Evolutionary conservation across 2,797 vertebrate species (phyloP).

Genomic region (Xerus rutilus): DNA sequence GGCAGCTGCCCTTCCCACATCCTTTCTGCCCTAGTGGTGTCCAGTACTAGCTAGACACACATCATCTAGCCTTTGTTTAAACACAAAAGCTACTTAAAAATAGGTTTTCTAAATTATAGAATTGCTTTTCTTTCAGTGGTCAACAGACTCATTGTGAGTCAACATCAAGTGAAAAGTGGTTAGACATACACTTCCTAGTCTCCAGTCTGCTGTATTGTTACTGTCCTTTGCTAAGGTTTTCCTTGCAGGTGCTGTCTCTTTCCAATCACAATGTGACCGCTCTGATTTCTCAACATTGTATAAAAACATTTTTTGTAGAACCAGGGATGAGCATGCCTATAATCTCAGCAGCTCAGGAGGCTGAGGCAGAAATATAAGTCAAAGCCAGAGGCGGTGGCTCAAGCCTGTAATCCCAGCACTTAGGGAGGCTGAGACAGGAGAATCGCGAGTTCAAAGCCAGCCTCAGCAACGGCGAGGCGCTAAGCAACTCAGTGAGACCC

Average conservation of each 20-base stretch:
- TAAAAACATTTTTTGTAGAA: background rate
- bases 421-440: no score
- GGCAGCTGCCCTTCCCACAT: background rate
- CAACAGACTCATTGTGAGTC: background rate
- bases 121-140: conserved; percentile 23
- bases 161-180: background rate
- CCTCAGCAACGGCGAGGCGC: no score
- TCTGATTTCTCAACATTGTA: background rate
- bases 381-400: no score
- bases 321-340: background rate
- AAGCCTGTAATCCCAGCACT: no score
- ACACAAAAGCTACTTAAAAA: conserved; percentile 50
- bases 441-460: no score
- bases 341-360: background rate
- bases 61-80: conserved; percentile 17
- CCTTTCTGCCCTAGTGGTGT: background rate
- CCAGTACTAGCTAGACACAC: background rate
- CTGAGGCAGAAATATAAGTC: background rate
- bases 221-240: background rate
- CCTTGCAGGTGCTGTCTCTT: background rate
- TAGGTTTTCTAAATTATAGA: conserved; percentile 33
- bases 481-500: no score
- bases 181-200: conserved; percentile 9
- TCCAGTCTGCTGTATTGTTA: background rate
- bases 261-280: background rate